These are phyloP conservation scores for Sebastolobus alascanus DNA, from an alignment of 2,797 vertebrate genomes.

Conservation along the genomic window DNA sequence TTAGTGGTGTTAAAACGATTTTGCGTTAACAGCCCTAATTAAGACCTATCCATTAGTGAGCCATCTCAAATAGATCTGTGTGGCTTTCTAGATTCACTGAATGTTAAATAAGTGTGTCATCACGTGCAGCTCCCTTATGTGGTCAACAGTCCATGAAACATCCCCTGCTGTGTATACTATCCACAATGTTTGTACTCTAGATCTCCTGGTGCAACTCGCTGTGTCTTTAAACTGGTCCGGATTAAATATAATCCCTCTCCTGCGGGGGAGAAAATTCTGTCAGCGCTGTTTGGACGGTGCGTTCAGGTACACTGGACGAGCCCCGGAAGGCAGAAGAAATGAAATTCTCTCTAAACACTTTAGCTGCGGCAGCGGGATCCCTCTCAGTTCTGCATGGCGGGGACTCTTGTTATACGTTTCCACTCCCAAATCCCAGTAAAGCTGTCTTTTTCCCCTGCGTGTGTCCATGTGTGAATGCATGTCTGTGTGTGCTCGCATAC, in stretches of 20 bases:
- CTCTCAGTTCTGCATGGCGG: slow-evolving; percentile 46
- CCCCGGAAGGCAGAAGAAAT: slow-evolving; percentile 36
- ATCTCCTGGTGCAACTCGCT: slow-evolving; percentile 4
- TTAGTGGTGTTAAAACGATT: too few species aligned
- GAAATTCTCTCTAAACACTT: slow-evolving; percentile 44
- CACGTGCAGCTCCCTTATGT: too few species aligned
- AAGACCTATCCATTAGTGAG: too few species aligned
- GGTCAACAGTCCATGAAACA: not conserved
- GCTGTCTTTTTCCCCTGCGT: slow-evolving; percentile 6
- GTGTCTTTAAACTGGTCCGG: slow-evolving; percentile 50
- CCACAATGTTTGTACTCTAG: slow-evolving; percentile 10
- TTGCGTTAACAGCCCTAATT: too few species aligned
- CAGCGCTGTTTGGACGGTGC: slow-evolving; percentile 25
- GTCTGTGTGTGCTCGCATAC: slow-evolving; percentile 34
- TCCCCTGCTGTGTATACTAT: not conserved
- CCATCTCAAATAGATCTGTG: too few species aligned
- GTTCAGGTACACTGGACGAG: slow-evolving; percentile 50
- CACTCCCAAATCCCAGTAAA: slow-evolving; percentile 43
- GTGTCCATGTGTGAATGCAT: slow-evolving; percentile 16
- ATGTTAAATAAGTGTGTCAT: not conserved
- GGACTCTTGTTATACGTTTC: slow-evolving; percentile 52
- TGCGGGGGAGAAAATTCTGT: slow-evolving; percentile 8
- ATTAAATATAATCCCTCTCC: slow-evolving; percentile 53
- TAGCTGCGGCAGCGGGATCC: slow-evolving; percentile 30
- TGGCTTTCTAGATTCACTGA: not conserved